A percentile compares a stretch with the other conserved stretches of the same genome.
Evolutionary conservation across 2,797 vertebrate genomes (phyloP).

Genomic region (Macrochelys suwanniensis): DNA sequence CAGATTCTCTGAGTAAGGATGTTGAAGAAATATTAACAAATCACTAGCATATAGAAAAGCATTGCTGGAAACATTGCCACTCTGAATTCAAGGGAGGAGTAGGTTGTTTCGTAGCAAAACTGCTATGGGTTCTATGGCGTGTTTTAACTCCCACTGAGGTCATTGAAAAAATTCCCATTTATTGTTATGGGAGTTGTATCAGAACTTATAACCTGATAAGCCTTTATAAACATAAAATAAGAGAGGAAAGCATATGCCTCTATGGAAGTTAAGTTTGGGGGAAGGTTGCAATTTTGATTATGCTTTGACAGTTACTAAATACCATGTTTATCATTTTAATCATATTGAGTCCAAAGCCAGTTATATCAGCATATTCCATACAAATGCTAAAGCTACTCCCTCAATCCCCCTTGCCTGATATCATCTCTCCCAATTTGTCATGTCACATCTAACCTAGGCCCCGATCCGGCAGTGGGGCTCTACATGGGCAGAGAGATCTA

Average conservation of each 20-base stretch:
- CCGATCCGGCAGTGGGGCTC: rapidly evolving
- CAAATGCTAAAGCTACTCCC: neutral
- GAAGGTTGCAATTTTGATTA: neutral
- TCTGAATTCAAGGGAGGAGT: neutral
- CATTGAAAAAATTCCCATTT: neutral
- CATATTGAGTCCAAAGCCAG: neutral
- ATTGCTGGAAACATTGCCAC: neutral
- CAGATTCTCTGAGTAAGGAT: neutral
- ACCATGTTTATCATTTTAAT: neutral
- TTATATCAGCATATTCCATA: neutral
- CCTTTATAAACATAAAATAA: neutral
- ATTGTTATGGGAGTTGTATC: neutral
- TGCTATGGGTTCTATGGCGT: neutral
- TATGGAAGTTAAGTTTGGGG: neutral
- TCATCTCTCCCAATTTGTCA: neutral
- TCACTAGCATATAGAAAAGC: neutral
- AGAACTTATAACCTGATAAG: neutral
- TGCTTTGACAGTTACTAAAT: neutral
- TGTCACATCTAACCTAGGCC: neutral
- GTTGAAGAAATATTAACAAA: neutral
- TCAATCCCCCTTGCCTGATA: neutral
- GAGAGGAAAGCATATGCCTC: neutral
- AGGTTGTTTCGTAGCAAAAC: neutral
- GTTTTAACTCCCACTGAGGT: neutral
- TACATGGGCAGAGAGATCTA: neutral